phyloP scores from a whole-genome alignment of 1,140 invertebrate genomes.

The Caenorhabditis brenneri region DNA sequence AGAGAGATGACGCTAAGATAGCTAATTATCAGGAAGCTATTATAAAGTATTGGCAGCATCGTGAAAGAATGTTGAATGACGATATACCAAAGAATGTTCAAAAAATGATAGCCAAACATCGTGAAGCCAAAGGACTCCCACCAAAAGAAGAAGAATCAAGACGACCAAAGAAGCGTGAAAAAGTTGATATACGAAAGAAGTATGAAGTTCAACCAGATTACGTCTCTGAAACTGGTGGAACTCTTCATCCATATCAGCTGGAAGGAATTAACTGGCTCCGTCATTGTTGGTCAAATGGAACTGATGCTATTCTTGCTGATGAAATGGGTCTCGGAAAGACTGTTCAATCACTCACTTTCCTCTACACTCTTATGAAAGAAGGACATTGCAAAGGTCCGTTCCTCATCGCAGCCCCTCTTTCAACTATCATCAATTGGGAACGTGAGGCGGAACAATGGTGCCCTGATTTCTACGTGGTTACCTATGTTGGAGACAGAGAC shows the following conservation, averaged over 20 bases:
- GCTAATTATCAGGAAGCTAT: conserved; percentile 84
- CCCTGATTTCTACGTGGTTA: conserved; percentile 99
- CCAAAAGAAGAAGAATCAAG: conserved; percentile 76
- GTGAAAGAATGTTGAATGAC: conserved; percentile 67
- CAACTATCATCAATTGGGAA: conserved; percentile 99
- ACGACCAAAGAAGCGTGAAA: conserved; percentile 72
- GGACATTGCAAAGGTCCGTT: conserved; percentile 98
- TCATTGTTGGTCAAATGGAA: conserved; percentile 94
- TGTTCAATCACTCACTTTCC: conserved; percentile 96
- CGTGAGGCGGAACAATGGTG: conserved; percentile 98
- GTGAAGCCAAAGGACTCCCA: conserved; percentile 78
- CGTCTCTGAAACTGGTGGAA: conserved; percentile 84
- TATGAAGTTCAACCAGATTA: conserved; percentile 91
- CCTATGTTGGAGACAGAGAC: conserved; percentile 98
- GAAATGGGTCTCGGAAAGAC: conserved; percentile 99
- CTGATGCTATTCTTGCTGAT: conserved; percentile 96
- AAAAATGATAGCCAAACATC: conserved; percentile 73
- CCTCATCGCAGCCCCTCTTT: conserved; percentile 88
- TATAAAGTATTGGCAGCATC: conserved; percentile 84
- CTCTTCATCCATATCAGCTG: conserved; percentile 95
- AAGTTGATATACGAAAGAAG: conserved; percentile 82
- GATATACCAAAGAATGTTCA: conserved; percentile 70
- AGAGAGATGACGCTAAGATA: conserved; percentile 87
- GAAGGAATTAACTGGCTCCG: conserved; percentile 86
- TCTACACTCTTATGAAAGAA: conserved; percentile 97